Conservation (phyloP, 2,888 invertebrate genomes). For the Stratiomys singularior region DNA sequence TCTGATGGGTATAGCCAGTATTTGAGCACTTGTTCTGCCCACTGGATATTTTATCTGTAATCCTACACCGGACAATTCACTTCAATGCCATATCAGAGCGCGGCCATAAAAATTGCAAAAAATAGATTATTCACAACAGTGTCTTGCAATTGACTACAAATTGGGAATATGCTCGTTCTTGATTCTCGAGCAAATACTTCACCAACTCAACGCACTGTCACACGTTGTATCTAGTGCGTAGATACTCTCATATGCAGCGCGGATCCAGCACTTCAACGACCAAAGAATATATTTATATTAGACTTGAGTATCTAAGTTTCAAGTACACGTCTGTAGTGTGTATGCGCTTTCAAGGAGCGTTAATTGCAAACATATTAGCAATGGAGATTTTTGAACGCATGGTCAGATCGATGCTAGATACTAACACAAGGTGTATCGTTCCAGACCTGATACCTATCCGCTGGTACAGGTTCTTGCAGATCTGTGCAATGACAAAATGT, state of each 20-base stretch:
- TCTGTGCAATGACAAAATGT: constrained; percentile 42
- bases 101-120: constrained; percentile 19
- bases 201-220: neutral
- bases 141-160: constrained; percentile 44
- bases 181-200: constrained; percentile 4
- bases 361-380: constrained; percentile 42
- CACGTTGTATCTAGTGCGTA: too few species aligned
- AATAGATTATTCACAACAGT: constrained; percentile 27
- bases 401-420: neutral
- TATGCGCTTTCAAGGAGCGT: constrained; percentile 34
- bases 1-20: neutral
- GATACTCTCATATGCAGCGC: neutral
- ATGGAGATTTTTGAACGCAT: constrained; percentile 18
- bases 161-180: constrained; percentile 30
- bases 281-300: constrained; percentile 13
- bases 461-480: neutral
- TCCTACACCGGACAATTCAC: constrained; percentile 18
- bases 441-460: neutral
- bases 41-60: neutral
- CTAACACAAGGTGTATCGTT: neutral
- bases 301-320: constrained; percentile 23
- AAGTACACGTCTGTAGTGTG: neutral
- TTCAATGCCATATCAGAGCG: constrained; percentile 17
- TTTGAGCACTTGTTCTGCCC: constrained; percentile 7
- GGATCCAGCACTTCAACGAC: neutral